phyloP scores from a whole-genome alignment of 2,113 vertebrate species.

The Nannospalax galili region DNA sequence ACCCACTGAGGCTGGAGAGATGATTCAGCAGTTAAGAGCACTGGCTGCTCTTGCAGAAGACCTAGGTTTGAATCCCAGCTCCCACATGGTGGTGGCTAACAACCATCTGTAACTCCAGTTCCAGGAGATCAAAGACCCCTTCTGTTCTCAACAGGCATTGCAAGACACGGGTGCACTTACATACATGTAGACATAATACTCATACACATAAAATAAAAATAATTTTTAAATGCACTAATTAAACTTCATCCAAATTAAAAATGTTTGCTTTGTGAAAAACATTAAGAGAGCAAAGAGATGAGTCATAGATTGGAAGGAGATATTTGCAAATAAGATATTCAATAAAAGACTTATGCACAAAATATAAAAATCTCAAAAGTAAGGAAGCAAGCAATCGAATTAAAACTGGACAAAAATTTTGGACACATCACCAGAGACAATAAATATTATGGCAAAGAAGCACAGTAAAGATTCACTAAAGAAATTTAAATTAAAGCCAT shows the following conservation, averaged over 20 bases:
- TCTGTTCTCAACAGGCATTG: too few relatives aligned
- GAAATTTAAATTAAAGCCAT: conserved; percentile 20
- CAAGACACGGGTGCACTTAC: too few relatives aligned
- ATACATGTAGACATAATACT: too few relatives aligned
- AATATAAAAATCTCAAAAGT: conserved; percentile 20
- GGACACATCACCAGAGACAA: conserved; percentile 9
- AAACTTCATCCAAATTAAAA: conserved; percentile 38
- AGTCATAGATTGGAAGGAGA: conserved; percentile 24
- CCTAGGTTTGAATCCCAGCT: too few relatives aligned
- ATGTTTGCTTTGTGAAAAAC: conserved; percentile 3
- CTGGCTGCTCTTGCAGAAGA: too few relatives aligned
- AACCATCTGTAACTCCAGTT: too few relatives aligned
- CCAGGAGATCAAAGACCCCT: too few relatives aligned
- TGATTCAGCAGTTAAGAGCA: too few relatives aligned
- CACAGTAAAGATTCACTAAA: conserved; percentile 36
- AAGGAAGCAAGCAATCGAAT: conserved; percentile 41
- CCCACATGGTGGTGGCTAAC: too few relatives aligned
- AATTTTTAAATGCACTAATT: background rate
- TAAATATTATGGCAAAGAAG: conserved; percentile 53
- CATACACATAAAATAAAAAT: too few relatives aligned
- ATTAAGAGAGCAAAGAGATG: conserved; percentile 19
- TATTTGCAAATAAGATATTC: conserved; percentile 22
- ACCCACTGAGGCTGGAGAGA: too few relatives aligned
- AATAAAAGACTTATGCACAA: conserved; percentile 2
- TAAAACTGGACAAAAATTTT: conserved; percentile 44